These are phyloP conservation scores for Litocranius walleri DNA, from an alignment of 2,113 vertebrate genomes.

Conservation along the genomic window DNA sequence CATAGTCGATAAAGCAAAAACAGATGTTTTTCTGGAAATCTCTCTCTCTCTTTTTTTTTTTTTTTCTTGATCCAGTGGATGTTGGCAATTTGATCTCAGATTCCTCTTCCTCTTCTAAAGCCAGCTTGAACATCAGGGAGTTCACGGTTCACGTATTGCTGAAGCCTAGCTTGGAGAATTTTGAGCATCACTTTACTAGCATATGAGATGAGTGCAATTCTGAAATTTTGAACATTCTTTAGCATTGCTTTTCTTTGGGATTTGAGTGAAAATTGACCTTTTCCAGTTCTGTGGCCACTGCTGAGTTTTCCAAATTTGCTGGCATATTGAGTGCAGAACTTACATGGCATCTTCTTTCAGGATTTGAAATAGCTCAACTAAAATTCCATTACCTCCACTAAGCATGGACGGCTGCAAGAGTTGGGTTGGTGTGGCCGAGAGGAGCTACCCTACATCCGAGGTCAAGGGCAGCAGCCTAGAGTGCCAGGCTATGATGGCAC, in stretches of 20 bases:
- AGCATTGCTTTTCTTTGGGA: background rate
- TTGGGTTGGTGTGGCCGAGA: too few relatives aligned
- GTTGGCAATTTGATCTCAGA: background rate
- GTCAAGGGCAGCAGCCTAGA: too few relatives aligned
- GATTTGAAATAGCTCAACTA: background rate
- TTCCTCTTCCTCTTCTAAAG: background rate
- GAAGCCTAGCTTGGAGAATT: background rate
- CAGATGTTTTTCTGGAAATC: background rate
- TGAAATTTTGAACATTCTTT: background rate
- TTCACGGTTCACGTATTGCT: fast-evolving
- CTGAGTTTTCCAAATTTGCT: background rate
- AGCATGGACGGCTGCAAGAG: too few relatives aligned
- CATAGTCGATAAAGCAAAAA: background rate
- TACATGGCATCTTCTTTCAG: background rate
- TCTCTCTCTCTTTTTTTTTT: too few relatives aligned
- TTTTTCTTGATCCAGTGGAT: too few relatives aligned
- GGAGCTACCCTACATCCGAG: too few relatives aligned
- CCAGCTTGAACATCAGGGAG: background rate
- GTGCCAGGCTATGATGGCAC: too few relatives aligned
- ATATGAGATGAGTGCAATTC: background rate
- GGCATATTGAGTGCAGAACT: background rate
- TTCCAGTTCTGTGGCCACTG: background rate
- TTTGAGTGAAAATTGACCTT: background rate
- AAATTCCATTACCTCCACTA: too few relatives aligned
- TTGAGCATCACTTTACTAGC: background rate